Percentiles rank a stretch among this genome's conserved stretches.
Conservation (phyloP, 2,113 vertebrate genomes). For the Dolichallabes microphthalmus region DNA sequence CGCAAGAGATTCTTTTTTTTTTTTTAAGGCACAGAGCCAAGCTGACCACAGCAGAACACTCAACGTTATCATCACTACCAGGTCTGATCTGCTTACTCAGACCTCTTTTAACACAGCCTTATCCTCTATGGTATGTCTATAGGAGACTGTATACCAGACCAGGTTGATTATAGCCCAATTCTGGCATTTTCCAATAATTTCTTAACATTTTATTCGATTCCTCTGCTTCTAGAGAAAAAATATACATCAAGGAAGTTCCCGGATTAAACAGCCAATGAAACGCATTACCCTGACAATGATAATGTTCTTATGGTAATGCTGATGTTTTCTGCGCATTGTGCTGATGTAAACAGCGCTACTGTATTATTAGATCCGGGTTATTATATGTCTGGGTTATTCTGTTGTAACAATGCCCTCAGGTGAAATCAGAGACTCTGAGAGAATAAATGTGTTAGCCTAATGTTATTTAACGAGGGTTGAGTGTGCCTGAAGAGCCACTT, state of each 20-base stretch:
- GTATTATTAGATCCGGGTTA: constrained; percentile 5
- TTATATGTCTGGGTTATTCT: constrained; percentile 16
- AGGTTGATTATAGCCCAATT: not conserved
- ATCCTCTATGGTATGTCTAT: not conserved
- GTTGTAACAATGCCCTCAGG: constrained; percentile 10
- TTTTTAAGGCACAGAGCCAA: constrained; percentile 21
- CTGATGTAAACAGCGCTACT: not conserved
- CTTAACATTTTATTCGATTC: not conserved
- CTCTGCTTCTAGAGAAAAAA: not conserved
- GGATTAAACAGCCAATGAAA: not conserved
- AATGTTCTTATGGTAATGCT: not conserved
- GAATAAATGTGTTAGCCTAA: constrained; percentile 6
- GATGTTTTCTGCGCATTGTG: not conserved
- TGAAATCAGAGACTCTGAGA: not conserved
- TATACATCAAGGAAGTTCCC: not conserved
- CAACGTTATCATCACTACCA: not conserved
- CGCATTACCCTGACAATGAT: not conserved
- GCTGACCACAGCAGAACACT: constrained; percentile 38
- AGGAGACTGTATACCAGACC: not conserved
- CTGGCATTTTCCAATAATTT: not conserved
- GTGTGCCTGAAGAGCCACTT: constrained; percentile 7
- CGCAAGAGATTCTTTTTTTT: not conserved
- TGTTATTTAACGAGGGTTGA: constrained; percentile 8
- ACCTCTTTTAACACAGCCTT: not conserved
- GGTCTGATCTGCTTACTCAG: not conserved